Percentiles rank a stretch among this genome's conserved stretches.
Evolutionary conservation across 2,888 invertebrate genomes (phyloP).

Genomic region (Atherix ibis): DNA sequence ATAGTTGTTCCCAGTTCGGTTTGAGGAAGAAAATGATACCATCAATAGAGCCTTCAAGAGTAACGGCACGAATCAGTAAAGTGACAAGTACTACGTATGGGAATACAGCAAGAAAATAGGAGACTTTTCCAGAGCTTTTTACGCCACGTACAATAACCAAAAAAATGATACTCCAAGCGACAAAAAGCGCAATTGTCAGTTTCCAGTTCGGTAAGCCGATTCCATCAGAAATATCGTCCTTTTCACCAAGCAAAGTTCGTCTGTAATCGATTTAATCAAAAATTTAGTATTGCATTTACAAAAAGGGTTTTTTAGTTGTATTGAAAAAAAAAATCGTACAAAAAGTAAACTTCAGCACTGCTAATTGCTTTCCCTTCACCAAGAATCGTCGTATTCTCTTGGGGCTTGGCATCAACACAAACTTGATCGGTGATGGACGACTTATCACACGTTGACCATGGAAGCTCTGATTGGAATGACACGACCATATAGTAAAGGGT

Average conservation of each 20-base stretch:
- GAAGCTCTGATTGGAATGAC: conserved; percentile 52
- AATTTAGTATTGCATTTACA: conserved; percentile 2
- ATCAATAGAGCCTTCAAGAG: conserved; percentile 50
- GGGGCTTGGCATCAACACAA: conserved; percentile 20
- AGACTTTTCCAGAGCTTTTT: conserved; percentile 63
- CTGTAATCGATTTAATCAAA: conserved; percentile 21
- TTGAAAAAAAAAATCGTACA: conserved; percentile 28
- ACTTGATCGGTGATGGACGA: conserved; percentile 22
- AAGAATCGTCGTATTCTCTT: neutral
- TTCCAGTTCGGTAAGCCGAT: conserved; percentile 50
- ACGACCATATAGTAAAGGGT: conserved; percentile 56
- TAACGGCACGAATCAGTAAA: conserved; percentile 49
- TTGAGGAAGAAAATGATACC: conserved; percentile 66
- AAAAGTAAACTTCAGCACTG: conserved; percentile 43
- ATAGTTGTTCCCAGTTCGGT: conserved; percentile 60
- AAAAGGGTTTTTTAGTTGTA: neutral
- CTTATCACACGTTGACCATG: conserved; percentile 51
- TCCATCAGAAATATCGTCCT: conserved; percentile 25
- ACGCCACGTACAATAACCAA: conserved; percentile 55
- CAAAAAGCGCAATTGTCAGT: conserved; percentile 46
- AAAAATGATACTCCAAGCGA: conserved; percentile 53
- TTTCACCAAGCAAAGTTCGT: conserved; percentile 37
- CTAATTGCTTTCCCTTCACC: conserved; percentile 23
- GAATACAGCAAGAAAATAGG: conserved; percentile 80
- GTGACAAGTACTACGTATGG: conserved; percentile 65